These are phyloP conservation scores for Garra rufa DNA, from an alignment of 2,113 vertebrate genomes.

Conservation along the genomic window DNA sequence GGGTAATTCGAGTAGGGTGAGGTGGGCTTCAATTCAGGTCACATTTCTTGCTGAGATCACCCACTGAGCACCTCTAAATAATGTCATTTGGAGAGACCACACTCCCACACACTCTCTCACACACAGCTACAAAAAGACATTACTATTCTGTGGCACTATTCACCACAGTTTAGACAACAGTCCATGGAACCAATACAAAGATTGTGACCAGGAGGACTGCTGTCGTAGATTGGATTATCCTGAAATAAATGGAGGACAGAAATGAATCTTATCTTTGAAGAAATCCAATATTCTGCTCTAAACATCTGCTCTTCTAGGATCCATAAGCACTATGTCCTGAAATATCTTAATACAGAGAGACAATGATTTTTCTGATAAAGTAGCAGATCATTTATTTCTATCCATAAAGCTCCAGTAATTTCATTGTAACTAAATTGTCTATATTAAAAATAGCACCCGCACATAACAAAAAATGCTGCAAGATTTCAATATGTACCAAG, in stretches of 20 bases:
- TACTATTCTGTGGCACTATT: slow-evolving; percentile 2
- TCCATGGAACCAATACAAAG: neutral
- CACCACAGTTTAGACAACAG: slow-evolving; percentile 6
- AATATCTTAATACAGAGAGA: slow-evolving; percentile 13
- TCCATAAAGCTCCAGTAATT: too few relatives aligned
- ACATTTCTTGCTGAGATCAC: slow-evolving; percentile 32
- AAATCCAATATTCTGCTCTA: slow-evolving; percentile 11
- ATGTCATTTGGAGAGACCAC: slow-evolving; percentile 13
- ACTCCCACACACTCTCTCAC: neutral
- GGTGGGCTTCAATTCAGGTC: slow-evolving; percentile 42
- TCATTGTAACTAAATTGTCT: too few relatives aligned
- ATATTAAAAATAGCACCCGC: neutral
- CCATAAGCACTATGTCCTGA: neutral
- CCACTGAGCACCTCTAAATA: slow-evolving; percentile 41
- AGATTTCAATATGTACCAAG: neutral
- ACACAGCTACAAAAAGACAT: slow-evolving; percentile 7
- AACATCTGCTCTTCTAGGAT: slow-evolving; percentile 18
- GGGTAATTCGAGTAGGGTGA: slow-evolving; percentile 43
- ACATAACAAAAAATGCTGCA: neutral
- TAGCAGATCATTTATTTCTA: too few relatives aligned
- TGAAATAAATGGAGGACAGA: slow-evolving; percentile 3
- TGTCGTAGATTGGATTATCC: slow-evolving; percentile 9
- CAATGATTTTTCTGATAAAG: neutral
- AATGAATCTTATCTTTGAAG: slow-evolving; percentile 10
- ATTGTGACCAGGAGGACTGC: neutral